Conservation (phyloP, 2,888 invertebrate genomes). For the Drosophila infuscata region DNA sequence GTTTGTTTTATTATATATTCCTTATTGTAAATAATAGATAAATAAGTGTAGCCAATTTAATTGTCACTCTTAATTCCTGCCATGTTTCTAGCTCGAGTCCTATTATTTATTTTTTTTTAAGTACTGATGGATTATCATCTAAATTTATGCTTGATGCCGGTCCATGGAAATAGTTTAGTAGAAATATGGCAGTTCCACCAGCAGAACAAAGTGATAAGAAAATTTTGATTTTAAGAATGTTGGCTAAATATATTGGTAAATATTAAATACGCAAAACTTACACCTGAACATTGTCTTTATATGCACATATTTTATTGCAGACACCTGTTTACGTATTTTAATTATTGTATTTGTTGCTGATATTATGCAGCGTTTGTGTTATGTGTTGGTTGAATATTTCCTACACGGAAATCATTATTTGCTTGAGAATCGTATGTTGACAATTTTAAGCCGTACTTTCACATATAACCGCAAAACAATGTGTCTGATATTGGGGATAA, state of each 20-base stretch:
- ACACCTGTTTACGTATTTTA: slow-evolving; percentile 45
- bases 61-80: not conserved
- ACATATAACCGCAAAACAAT: slow-evolving; percentile 33
- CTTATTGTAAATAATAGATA: too few species aligned
- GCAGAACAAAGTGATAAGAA: slow-evolving; percentile 12
- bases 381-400: slow-evolving; percentile 51
- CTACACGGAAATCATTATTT: slow-evolving; percentile 60
- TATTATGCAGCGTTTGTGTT: slow-evolving; percentile 48
- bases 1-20: not conserved
- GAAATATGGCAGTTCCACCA: slow-evolving; percentile 34
- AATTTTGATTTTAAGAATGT: slow-evolving; percentile 38
- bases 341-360: slow-evolving; percentile 59
- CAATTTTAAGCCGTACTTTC: slow-evolving; percentile 55
- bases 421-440: slow-evolving; percentile 45
- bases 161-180: too few species aligned
- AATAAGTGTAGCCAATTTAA: too few species aligned
- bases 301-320: slow-evolving; percentile 35
- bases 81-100: not conserved
- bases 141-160: too few species aligned
- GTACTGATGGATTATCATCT: too few species aligned
- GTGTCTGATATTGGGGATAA: slow-evolving; percentile 17
- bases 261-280: not conserved
- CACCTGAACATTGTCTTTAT: not conserved
- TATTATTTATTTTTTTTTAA: not conserved
- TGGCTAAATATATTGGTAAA: slow-evolving; percentile 49